Evolutionary conservation across 2,797 vertebrate genomes (phyloP), one percentile per base, ranked within the genome.

Genomic region (Acridotheres tristis): DNA sequence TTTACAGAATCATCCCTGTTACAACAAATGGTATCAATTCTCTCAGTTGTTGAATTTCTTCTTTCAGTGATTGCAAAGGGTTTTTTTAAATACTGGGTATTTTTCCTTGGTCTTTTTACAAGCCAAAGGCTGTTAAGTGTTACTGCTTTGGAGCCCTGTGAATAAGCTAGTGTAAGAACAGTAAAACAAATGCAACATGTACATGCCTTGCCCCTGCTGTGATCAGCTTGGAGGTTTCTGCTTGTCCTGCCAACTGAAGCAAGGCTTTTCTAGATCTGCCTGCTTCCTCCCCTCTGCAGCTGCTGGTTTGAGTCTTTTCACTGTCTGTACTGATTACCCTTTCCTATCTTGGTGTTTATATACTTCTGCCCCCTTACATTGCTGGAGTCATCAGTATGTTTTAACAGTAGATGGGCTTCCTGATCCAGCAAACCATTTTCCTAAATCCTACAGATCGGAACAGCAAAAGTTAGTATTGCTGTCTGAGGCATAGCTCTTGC

Each of bases 321-420:
- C 25, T 42, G 0, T 51, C 29, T 55, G 0, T 38, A 25, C 50
- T 2, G 1, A 25, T 42, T 32, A 25, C 30, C 13, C 6, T 73
- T 21, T 66, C 15, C 5, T 82, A 23, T 87, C 27, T 48, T 23
- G 13, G 25, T 68, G 47, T 66, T 66, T 50, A 3, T 58, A 4
- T 34, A 27, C 7, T 36, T 85, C 36, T 80, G 13, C 30, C 72
- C n/a, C 12, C 20, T 42, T 42, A 0, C 38, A 38, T 6, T 53
- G 48, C 26, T 54, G 38, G 21, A 47, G n/a, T 38, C 29, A 32
- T 51, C 47, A 30, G 4, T 68, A 10, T 66, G 13, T 53, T 88
- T 76, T 65, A 74, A 58, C 30, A 47, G 40, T 34, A 69, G 18
- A 23, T 67, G 50, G 36, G 19, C 57, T 76, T 77, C 22, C 16